Evolutionary conservation across 2,888 invertebrate genomes (phyloP).

Genomic region (Perizoma flavofasciatum): DNA sequence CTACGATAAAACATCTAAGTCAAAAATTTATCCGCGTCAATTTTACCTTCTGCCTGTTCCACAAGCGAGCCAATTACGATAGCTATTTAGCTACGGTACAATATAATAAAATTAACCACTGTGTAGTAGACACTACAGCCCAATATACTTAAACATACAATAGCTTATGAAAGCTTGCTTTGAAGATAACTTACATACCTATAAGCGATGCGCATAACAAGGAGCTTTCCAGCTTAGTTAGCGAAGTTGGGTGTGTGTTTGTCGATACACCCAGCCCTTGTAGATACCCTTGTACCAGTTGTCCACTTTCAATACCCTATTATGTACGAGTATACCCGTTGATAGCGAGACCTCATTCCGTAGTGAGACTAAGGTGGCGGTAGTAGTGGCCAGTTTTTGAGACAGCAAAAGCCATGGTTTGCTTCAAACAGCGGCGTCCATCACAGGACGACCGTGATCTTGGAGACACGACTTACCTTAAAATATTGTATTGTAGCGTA

Average conservation of each 20-base stretch:
- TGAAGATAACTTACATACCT: constrained; percentile 1
- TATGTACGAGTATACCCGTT: constrained; percentile 32
- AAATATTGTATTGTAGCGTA: no score
- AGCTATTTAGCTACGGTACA: no score
- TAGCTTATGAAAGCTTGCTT: background rate
- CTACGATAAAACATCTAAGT: no score
- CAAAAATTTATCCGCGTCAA: no score
- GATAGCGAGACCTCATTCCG: constrained; percentile 26
- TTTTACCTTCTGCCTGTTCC: no score
- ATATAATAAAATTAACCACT: no score
- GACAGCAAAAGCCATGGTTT: constrained; percentile 3
- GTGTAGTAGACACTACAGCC: no score
- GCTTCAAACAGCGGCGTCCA: background rate
- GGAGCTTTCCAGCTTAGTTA: no score
- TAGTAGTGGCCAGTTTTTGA: constrained; percentile 35
- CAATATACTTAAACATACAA: no score
- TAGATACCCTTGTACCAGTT: constrained; percentile 29
- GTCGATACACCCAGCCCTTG: constrained; percentile 26
- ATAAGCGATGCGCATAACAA: no score
- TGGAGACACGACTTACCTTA: no score
- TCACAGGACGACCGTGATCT: background rate
- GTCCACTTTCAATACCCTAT: constrained; percentile 42
- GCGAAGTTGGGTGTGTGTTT: background rate
- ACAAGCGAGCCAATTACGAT: no score
- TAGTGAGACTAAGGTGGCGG: constrained; percentile 19